Conservation (phyloP, 2,888 invertebrate species). For the Ethmia dodecea region DNA sequence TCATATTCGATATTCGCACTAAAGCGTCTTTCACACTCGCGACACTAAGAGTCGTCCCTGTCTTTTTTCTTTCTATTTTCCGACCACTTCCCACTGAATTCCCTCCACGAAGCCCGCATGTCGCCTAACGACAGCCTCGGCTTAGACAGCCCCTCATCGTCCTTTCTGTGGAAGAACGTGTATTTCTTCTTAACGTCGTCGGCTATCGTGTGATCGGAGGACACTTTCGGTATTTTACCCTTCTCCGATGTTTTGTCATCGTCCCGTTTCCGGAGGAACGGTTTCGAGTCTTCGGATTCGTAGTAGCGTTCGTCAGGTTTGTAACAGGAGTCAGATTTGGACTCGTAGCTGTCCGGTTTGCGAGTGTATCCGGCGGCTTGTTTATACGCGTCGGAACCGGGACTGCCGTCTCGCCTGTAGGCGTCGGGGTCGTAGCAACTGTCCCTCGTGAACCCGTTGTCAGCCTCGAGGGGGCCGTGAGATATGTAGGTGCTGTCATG, state of each 20-base stretch:
- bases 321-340: neutral
- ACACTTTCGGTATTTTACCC: constrained; percentile 23
- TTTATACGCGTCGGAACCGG: too few species aligned
- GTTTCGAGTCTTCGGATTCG: constrained; percentile 3
- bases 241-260: constrained; percentile 8
- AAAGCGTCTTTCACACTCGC: too few species aligned
- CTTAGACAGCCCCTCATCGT: constrained; percentile 6
- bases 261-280: constrained; percentile 6
- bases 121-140: constrained; percentile 38
- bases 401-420: too few species aligned
- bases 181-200: constrained; percentile 11
- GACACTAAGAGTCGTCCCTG: constrained; percentile 1
- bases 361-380: too few species aligned
- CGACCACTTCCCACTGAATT: constrained; percentile 41
- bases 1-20: too few species aligned
- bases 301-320: neutral
- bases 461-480: too few species aligned
- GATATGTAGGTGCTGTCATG: too few species aligned
- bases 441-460: too few species aligned
- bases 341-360: too few species aligned
- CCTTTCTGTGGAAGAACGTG: constrained; percentile 7
- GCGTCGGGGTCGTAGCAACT: too few species aligned
- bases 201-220: constrained; percentile 22
- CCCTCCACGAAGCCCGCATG: constrained; percentile 44
- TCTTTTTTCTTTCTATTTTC: constrained; percentile 36